phyloP scores from a whole-genome alignment of 2,113 vertebrate genomes.

The Chelonoidis abingdonii region DNA sequence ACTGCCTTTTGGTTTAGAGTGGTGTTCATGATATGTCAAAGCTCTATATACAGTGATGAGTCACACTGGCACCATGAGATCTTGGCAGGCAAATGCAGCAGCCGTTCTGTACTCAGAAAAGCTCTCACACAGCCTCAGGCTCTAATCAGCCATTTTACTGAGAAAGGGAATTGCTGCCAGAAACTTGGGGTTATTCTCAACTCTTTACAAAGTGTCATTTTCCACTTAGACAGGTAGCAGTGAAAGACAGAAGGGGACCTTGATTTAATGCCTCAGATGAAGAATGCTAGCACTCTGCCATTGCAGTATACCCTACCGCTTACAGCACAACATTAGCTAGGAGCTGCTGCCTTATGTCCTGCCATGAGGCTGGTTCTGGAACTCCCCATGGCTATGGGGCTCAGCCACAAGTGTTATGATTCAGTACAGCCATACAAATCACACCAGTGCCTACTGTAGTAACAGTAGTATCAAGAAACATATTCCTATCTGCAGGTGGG shows the following conservation, averaged over 20 bases:
- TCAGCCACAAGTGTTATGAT: neutral
- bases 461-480: neutral
- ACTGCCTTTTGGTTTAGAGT: neutral
- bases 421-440: neutral
- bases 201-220: neutral
- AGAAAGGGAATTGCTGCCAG: neutral
- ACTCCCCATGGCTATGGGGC: neutral
- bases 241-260: neutral
- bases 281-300: accelerated
- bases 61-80: neutral
- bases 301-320: accelerated
- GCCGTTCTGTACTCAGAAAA: neutral
- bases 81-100: neutral
- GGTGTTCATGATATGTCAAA: neutral
- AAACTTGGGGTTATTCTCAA: neutral
- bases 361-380: neutral
- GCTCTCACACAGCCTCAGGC: neutral
- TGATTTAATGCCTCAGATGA: neutral
- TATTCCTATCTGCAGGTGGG: neutral
- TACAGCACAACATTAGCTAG: neutral
- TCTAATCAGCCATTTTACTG: neutral
- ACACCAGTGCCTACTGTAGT: neutral
- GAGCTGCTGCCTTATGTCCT: neutral
- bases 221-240: neutral
- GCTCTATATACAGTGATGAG: neutral